These are phyloP conservation scores for Ferdinandea cuprea DNA, from an alignment of 2,888 invertebrate species.

Conservation along the genomic window DNA sequence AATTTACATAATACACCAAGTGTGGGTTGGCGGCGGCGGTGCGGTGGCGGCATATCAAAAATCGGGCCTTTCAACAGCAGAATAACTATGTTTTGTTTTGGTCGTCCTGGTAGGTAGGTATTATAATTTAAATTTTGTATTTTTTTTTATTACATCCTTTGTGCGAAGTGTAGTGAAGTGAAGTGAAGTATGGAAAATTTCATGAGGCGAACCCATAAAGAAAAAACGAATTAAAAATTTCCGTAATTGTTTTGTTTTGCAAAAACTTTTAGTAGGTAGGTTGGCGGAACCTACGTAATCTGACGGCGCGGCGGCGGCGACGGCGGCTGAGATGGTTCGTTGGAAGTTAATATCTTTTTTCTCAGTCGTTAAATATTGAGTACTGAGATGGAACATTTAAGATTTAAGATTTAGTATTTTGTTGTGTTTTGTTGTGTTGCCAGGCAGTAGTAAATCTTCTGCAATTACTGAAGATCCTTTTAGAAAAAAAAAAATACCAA, in stretches of 20 bases:
- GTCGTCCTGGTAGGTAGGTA: not conserved
- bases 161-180: slow-evolving; percentile 14
- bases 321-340: not conserved
- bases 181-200: slow-evolving; percentile 17
- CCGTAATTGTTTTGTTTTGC: slow-evolving; percentile 18
- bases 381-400: not conserved
- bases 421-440: slow-evolving; percentile 2
- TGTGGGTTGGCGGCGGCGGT: too few relatives aligned
- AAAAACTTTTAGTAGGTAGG: not conserved
- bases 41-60: slow-evolving; percentile 34
- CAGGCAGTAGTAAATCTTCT: slow-evolving; percentile 14
- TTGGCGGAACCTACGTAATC: too few relatives aligned
- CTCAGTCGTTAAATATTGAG: not conserved
- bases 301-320: too few relatives aligned
- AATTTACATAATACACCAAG: slow-evolving; percentile 60
- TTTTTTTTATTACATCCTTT: slow-evolving; percentile 18
- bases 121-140: slow-evolving; percentile 15
- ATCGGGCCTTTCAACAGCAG: slow-evolving; percentile 27
- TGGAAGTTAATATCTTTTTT: not conserved
- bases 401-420: not conserved
- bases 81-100: slow-evolving; percentile 39
- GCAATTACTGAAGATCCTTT: slow-evolving; percentile 41
- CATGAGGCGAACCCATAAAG: not conserved
- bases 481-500: not conserved
- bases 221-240: slow-evolving; percentile 17